Evolutionary conservation across 2,797 vertebrate species (phyloP), one percentile per base, ranked within the genome.

Genomic region (Remorina albescens): DNA sequence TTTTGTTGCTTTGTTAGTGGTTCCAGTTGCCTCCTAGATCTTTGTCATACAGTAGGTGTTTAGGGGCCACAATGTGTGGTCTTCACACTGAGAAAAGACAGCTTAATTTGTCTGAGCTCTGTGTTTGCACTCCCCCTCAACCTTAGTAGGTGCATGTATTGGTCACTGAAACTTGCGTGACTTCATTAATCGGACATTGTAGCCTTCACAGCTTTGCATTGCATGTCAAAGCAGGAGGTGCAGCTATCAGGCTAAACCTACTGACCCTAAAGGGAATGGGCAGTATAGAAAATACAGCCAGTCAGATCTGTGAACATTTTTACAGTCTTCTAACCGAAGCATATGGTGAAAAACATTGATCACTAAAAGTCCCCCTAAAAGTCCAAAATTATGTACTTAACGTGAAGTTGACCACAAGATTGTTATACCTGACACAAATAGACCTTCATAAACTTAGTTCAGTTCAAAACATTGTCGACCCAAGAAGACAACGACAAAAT

Each of bases 201-300:
- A n/a, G n/a, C n/a, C n/a, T n/a, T n/a, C n/a, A n/a, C n/a, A 18
- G 7, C 36, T 34, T 36, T 50, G 21, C 16, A 26, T 49, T 46
- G 19, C 26, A 11, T 44, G 16, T 42, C 37, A 26, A 59, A 42
- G 39, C 25, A 60, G 25, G 16, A n/a, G 18, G 2, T 46, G 26
- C 15, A 37, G 12, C 50, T 9, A 2, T 21, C n/a, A 26, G 30
- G n/a, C n/a, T n/a, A n/a, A n/a, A 34, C 30, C 12, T 19, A 34
- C 28, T 62, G 58, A 46, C 42, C 25, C 36, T 36, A 39, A 42
- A n/a, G n/a, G n/a, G n/a, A n/a, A n/a, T n/a, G n/a, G n/a, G n/a
- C n/a, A n/a, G n/a, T n/a, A n/a, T n/a, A n/a, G n/a, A n/a, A 1
- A 26, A 34, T 5, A 42, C 16, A 5, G 21, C n/a, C n/a, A 23